Conservation (phyloP, 2,888 invertebrate genomes). For the Diarsia brunnea region DNA sequence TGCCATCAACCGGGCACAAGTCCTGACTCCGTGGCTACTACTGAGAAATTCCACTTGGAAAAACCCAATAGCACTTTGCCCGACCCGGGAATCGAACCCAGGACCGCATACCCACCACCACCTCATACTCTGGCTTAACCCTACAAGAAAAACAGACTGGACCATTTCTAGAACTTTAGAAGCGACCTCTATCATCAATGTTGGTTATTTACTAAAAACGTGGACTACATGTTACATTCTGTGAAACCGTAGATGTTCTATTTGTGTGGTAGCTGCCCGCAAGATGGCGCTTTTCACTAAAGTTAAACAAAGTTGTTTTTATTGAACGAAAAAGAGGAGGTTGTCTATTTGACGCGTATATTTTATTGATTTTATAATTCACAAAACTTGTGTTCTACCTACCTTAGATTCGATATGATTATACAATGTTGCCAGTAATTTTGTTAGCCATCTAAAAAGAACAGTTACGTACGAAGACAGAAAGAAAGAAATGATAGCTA, state of each 20-base stretch:
- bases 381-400: not conserved
- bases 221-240: not conserved
- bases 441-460: not conserved
- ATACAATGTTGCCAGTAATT: not conserved
- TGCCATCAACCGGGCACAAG: no score
- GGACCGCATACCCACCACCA: no score
- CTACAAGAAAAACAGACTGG: not conserved
- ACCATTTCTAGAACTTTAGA: not conserved
- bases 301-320: not conserved
- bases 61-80: no score
- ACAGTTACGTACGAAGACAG: no score
- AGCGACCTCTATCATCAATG: constrained; percentile 10
- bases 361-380: not conserved
- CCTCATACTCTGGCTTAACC: not conserved
- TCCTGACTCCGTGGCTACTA: no score
- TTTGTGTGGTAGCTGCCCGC: not conserved
- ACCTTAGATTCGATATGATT: not conserved
- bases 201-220: not conserved
- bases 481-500: not conserved
- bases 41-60: no score
- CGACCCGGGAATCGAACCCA: no score
- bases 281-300: constrained; percentile 28
- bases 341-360: not conserved
- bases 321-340: not conserved
- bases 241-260: not conserved